Base-by-base conservation (phyloP, 1,140 invertebrate species). In the Ladona fulva region DNA sequence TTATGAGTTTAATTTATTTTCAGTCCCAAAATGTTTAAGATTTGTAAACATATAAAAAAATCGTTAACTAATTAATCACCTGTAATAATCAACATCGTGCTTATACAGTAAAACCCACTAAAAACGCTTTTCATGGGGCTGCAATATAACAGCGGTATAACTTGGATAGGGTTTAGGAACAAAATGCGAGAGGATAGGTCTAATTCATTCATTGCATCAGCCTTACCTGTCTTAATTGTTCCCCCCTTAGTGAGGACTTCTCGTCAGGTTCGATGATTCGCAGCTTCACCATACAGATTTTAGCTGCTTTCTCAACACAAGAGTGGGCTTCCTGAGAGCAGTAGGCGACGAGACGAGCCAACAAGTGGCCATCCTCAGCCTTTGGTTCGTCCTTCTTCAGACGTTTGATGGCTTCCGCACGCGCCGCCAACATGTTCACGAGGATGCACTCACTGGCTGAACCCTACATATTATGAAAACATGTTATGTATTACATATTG, bases 291-390 rank as follows among this genome's bases (percentile, higher is more conserved):
- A 97, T 88, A 24, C 91, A 89, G 82, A 98, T 95, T 90, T 96
- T 96, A 11, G 94, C 95, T 10, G 96, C 95, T 83, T 98, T 98
- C 86, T 98, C 95, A 0, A 97, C 93, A 82, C 94, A 96, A 0
- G 95, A 97, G 85, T 98, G 96, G 1, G 95, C 92, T 86, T 97
- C 92, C 76, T 91, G 90, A 22, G 88, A 92, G 80, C 90, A 92
- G 79, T 92, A 92, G 14, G 93, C 95, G 44, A 98, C 95, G n/a
- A 98, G 85, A 82, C 92, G 90, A 16, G 95, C 93, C 25, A 97
- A 85, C 79, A 96, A 90, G 0, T 90, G 88, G 5, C 92, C 93
- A 80, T 96, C 91, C 80, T 91, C 90, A 0, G 87, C 86, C 79
- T 89, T 88, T 25, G 83, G 83, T 3, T 84, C 81, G 11, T 82